Conservation (phyloP, 1,140 invertebrate genomes). For the Berghia stephanieae region DNA sequence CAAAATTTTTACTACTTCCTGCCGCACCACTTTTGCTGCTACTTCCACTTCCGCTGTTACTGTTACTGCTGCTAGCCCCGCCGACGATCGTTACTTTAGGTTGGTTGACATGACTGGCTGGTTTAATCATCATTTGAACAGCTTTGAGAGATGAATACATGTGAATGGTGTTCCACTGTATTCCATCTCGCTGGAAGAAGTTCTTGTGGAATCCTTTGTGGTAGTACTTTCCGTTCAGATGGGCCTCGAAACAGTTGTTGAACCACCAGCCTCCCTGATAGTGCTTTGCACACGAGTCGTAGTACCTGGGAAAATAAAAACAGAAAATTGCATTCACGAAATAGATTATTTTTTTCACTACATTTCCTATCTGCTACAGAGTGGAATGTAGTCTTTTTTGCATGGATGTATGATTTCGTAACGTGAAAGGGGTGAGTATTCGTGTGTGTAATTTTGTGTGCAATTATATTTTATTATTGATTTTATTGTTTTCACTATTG, state of each 20-base stretch:
- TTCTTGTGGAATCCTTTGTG: conserved; percentile 59
- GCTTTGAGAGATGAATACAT: conserved; percentile 61
- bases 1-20: not conserved
- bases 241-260: conserved; percentile 88
- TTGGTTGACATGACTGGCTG: conserved; percentile 35
- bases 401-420: no score
- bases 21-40: not conserved
- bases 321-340: no score
- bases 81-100: not conserved
- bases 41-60: not conserved
- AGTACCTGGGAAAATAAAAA: conserved; percentile 62
- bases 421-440: no score
- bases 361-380: no score
- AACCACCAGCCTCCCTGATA: conserved; percentile 71
- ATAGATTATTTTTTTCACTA: no score
- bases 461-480: no score
- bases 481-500: no score
- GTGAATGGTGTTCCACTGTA: conserved; percentile 66
- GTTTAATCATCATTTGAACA: conserved; percentile 62
- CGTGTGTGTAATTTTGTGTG: no score
- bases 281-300: conserved; percentile 76
- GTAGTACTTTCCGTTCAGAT: conserved; percentile 88
- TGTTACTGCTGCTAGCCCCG: not conserved
- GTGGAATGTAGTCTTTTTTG: no score
- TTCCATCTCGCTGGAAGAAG: conserved; percentile 63